Evolutionary conservation across 2,888 invertebrate species (phyloP), one percentile per base, ranked within the genome.

Genomic region (Drosophila leonis): DNA sequence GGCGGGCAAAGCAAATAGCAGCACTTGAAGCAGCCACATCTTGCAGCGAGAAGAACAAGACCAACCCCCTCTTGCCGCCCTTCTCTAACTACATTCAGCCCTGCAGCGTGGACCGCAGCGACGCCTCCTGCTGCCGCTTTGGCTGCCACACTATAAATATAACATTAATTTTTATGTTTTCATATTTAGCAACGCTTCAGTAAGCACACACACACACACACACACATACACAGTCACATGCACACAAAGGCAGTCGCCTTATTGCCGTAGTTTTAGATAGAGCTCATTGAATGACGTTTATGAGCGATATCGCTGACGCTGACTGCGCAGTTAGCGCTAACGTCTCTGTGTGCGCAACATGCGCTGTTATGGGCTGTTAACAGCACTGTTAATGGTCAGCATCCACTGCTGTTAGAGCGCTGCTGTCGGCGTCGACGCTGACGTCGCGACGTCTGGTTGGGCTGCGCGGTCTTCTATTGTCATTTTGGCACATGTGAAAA

Each of bases 101-200:
- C 84, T 85, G 81, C 80, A 80, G 84, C 84, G 63, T 64, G 66
- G 66, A 64, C 68, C 82, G 76, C 85, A 70, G 80, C 83, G 71
- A 70, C 88, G 78, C 85, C 83, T 80, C 70, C 69, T 77, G 78
- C 88, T 44, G 61, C 75, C 70, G 68, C 73, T 82, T 78, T 80
- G 83, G 69, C 78, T 73, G 86, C 88, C 86, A 84, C 88, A 88
- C 86, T 88, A 88, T 87, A 87, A 90, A 90, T 87, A 90, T 82
- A 90, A 87, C 90, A 87, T 87, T 87, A 90, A 90, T 89, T 87
- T 87, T 87, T 87, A 87, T 87, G 90, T 74, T 90, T 90, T 84
- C 90, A 85, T 85, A 85, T 85, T 90, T 84, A 84, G 84, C 69
- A 73, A 84, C 90, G 90, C 84, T 88, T 90, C 86, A 78, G 78